Evolutionary conservation across 2,888 invertebrate species (phyloP).

Genomic region (Parnassius smintheus): DNA sequence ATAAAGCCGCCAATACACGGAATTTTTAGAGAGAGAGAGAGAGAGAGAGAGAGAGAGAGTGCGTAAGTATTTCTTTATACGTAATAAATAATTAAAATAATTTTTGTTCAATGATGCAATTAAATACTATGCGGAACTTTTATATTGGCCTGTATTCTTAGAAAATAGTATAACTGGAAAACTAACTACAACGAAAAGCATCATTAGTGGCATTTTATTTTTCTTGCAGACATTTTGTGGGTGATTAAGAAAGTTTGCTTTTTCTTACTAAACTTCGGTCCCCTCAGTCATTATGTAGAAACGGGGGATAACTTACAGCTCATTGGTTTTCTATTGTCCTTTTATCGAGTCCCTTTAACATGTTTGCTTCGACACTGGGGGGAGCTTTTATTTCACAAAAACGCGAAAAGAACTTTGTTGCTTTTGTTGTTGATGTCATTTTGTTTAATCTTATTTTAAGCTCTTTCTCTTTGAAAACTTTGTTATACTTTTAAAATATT

Average conservation of each 20-base stretch:
- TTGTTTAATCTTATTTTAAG: conserved; percentile 16
- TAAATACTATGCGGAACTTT: too few relatives aligned
- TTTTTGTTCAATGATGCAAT: too few relatives aligned
- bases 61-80: too few relatives aligned
- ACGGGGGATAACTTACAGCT: conserved; percentile 62
- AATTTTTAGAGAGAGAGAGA: too few relatives aligned
- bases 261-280: conserved; percentile 31
- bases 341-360: conserved; percentile 52
- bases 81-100: too few relatives aligned
- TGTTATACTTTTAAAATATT: too few relatives aligned
- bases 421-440: conserved; percentile 22
- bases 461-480: background rate
- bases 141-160: too few relatives aligned
- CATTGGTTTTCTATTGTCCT: conserved; percentile 70
- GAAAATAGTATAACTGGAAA: too few relatives aligned
- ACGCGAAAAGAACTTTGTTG: conserved; percentile 12
- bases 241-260: conserved; percentile 31
- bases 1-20: too few relatives aligned
- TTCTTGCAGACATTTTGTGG: conserved; percentile 31
- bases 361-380: conserved; percentile 33
- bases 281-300: conserved; percentile 45
- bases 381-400: conserved; percentile 9
- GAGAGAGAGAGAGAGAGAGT: too few relatives aligned
- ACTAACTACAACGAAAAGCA: background rate
- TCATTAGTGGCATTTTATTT: conserved; percentile 29